Evolutionary conservation across 1,140 invertebrate genomes (phyloP).

Genomic region (Anastatus disparis): DNA sequence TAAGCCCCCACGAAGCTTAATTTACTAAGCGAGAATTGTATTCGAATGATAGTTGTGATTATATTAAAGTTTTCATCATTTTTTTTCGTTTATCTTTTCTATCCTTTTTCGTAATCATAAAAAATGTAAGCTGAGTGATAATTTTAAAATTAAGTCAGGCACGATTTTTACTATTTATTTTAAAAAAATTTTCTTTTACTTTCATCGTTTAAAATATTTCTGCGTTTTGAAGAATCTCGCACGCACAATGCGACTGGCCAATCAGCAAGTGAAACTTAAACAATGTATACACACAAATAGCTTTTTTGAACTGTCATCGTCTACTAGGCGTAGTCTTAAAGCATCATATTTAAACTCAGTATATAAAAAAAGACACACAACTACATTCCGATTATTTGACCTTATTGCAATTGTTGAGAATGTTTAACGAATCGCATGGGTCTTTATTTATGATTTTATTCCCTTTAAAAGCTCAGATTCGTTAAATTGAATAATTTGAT

Average conservation of each 20-base stretch:
- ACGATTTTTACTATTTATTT: no score
- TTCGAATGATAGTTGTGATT: conserved; percentile 12
- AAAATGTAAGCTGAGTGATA: not conserved
- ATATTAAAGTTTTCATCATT: not conserved
- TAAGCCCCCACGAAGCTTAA: not conserved
- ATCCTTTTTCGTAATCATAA: not conserved
- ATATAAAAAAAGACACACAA: not conserved
- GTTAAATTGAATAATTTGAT: not conserved
- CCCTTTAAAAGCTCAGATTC: not conserved
- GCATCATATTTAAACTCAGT: not conserved
- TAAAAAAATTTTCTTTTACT: no score
- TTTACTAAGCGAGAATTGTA: not conserved
- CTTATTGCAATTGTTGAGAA: not conserved
- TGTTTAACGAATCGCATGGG: not conserved
- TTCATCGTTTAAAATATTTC: no score
- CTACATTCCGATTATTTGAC: conserved; percentile 25
- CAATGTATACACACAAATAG: not conserved
- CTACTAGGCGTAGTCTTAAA: not conserved
- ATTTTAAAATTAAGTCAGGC: not conserved
- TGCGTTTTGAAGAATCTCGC: conserved; percentile 2
- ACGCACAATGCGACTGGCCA: conserved; percentile 22
- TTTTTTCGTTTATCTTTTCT: not conserved
- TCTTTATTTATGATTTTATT: not conserved
- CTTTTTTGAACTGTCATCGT: not conserved
- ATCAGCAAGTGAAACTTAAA: conserved; percentile 1